Base-by-base conservation (phyloP, 2,797 vertebrate genomes). In the Falco novaeseelandiae region DNA sequence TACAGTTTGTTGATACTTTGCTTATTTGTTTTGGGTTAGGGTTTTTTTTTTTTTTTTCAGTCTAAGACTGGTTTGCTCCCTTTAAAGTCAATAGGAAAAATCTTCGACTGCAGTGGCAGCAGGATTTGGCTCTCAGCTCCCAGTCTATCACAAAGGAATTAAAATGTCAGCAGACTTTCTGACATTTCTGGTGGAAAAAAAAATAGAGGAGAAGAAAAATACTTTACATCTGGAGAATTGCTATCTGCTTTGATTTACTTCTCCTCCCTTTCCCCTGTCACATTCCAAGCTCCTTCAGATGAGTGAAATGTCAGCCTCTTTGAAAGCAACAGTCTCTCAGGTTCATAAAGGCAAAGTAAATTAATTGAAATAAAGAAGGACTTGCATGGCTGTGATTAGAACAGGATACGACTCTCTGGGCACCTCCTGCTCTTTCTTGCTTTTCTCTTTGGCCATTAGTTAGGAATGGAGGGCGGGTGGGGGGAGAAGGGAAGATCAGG, bases 201-300 rank as follows among this genome's bases (percentile, higher is more conserved):
- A 93, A 91, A 83, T 74, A 93, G 82, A 91, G 81, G 89, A 89
- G 95, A 98, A 98, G 98, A 98, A 98, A 98, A 98, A 98, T 98
- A 98, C 97, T 97, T 97, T 98, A 98, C 98, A 98, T 98, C 98
- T 98, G 98, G 98, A 98, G 98, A 98, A 98, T 95, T 98, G 97
- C 97, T 98, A 97, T 98, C 97, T 95, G 94, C 97, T 98, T 98
- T 98, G 98, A 98, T 98, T 98, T 98, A 98, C 97, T 98, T 98
- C 98, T 98, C 98, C 98, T 98, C 98, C 98, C 98, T 98, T 98
- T 98, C 96, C 98, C 97, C 98, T 98, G 98, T 98, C 98, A 98
- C 98, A 98, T 98, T 98, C 98, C 98, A 98, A 87, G 95, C 96
- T 97, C 97, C 97, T 98, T 98, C 95, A 97, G 98, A 98, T 98